Evolutionary conservation across 1,140 invertebrate genomes (phyloP).

Genomic region (Apis laboriosa): DNA sequence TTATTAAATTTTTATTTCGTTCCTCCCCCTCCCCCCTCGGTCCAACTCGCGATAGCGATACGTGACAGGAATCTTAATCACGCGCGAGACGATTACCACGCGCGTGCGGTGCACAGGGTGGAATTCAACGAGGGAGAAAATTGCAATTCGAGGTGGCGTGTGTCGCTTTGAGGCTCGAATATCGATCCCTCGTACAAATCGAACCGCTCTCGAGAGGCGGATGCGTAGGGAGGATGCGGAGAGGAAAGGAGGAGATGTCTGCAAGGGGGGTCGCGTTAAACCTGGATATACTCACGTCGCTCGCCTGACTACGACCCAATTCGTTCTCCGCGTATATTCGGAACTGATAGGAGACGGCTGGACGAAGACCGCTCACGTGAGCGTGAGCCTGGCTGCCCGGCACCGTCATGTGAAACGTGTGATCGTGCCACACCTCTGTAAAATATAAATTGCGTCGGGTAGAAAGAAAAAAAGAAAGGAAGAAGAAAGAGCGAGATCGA

Average conservation of each 20-base stretch:
- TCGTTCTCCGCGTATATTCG: slow-evolving; percentile 94
- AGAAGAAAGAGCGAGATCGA: background rate
- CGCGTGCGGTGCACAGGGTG: background rate
- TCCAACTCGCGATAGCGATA: background rate
- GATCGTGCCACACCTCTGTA: slow-evolving; percentile 87
- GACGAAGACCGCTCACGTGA: slow-evolving; percentile 89
- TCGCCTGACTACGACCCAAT: slow-evolving; percentile 92
- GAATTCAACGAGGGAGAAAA: slow-evolving; percentile 27
- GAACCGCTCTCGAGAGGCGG: background rate
- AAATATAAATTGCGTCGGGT: slow-evolving; percentile 54
- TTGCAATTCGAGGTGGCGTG: background rate
- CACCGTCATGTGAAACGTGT: slow-evolving; percentile 89
- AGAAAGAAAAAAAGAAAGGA: background rate
- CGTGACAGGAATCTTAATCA: slow-evolving; percentile 10
- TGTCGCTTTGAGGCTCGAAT: background rate
- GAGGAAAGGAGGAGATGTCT: background rate
- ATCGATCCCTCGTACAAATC: background rate
- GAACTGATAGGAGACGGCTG: slow-evolving; percentile 94
- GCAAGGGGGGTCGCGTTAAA: background rate
- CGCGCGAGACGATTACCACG: background rate
- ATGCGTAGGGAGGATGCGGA: no score
- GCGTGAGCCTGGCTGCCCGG: slow-evolving; percentile 89
- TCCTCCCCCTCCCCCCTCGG: background rate
- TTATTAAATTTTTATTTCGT: background rate
- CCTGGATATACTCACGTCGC: slow-evolving; percentile 83